Evolutionary conservation across 2,113 vertebrate species (phyloP), one percentile per base, ranked within the genome.

Genomic region (Channa maculata): DNA sequence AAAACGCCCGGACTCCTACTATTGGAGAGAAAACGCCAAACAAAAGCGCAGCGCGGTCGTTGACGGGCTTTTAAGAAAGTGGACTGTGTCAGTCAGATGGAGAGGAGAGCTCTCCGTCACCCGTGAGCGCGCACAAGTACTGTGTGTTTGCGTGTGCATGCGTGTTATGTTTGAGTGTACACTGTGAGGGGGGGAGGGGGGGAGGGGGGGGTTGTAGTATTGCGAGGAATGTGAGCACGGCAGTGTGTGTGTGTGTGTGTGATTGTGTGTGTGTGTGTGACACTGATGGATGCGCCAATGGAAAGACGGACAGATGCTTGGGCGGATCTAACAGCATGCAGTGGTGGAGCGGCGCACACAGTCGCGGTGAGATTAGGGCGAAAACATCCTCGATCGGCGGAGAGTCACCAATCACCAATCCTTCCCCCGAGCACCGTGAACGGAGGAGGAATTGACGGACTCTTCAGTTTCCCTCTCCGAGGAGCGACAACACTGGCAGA

Each of bases 261-360:
- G 48, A 66, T 85, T 55, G 89, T 93, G 96, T n/a, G 64, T 51
- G 48, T 79, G 86, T 83, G 90, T 69, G 93, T 95, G 97, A 96
- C 96, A 96, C 96, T 96, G 97, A 97, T 95, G 96, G 97, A 97
- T 96, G 96, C 95, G 92, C 95, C 95, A 94, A 93, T 96, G 96
- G 96, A 94, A 88, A 96, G 97, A 97, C 95, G 92, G 97, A 96
- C 97, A 98, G 97, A 98, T 97, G 97, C 95, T 96, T 89, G 96
- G 97, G 97, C 96, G 97, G 97, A 96, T 96, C 95, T 94, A 95
- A 94, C 94, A 84, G 95, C 91, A 91, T 86, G 90, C 91, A 82
- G 94, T 80, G 93, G 92, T 87, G 84, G 88, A 90, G 92, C 92
- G 65, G 92, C 80, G 71, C 90, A 75, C 89, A 89, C 90, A 94